Conservation (phyloP, 2,888 invertebrate genomes). For the Cosmia trapezina region DNA sequence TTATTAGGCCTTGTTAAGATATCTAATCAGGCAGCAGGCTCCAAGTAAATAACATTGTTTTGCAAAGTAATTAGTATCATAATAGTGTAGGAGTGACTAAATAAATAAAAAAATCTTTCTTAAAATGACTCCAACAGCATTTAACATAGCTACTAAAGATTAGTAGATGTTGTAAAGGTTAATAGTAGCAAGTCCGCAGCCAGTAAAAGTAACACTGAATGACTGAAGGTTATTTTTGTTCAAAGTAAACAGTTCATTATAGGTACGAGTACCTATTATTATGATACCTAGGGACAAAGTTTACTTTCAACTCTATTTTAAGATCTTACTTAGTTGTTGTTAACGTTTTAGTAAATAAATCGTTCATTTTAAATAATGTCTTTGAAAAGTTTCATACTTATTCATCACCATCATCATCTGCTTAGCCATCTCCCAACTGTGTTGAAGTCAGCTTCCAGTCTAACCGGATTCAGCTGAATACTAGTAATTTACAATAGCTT, state of each 20-base stretch:
- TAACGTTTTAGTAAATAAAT: not conserved
- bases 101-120: too few relatives aligned
- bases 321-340: not conserved
- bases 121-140: slow-evolving; percentile 38
- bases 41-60: slow-evolving; percentile 18
- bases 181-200: slow-evolving; percentile 8
- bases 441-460: not conserved
- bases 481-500: too few relatives aligned
- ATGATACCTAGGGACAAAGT: slow-evolving; percentile 16
- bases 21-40: slow-evolving; percentile 14
- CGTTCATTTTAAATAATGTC: not conserved
- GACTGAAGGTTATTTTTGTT: slow-evolving; percentile 55
- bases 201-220: slow-evolving; percentile 42
- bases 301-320: slow-evolving; percentile 42
- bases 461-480: too few relatives aligned
- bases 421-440: too few relatives aligned
- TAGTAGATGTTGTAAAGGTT: slow-evolving; percentile 18
- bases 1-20: not conserved
- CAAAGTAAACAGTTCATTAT: slow-evolving; percentile 49
- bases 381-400: not conserved
- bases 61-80: slow-evolving; percentile 8
- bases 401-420: too few relatives aligned
- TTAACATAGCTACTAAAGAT: slow-evolving; percentile 15
- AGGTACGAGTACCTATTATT: slow-evolving; percentile 32
- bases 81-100: slow-evolving; percentile 25